Conservation (phyloP, 2,888 invertebrate genomes). For the Smittia aterrima region DNA sequence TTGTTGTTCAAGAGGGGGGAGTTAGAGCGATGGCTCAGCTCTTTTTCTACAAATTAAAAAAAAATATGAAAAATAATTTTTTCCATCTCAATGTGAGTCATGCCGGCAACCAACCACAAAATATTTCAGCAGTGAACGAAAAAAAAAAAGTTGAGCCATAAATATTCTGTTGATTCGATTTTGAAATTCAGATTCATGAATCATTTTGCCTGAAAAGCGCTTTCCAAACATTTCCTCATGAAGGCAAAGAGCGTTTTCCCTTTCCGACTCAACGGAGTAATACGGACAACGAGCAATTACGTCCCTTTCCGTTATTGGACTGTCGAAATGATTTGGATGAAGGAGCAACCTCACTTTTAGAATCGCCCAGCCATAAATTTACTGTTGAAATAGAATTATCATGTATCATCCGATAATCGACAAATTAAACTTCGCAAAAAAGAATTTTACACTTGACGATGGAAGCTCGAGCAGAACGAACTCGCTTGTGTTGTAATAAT, state of each 20-base stretch:
- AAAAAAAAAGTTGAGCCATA: slow-evolving; percentile 29
- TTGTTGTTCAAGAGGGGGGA: background rate
- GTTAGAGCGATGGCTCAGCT: background rate
- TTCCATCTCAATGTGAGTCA: background rate
- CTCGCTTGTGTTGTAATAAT: background rate
- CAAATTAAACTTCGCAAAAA: slow-evolving; percentile 11
- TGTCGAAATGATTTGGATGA: too few relatives aligned
- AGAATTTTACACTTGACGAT: background rate
- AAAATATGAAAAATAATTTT: background rate
- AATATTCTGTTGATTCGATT: slow-evolving; percentile 28
- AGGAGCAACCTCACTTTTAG: too few relatives aligned
- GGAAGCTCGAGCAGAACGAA: background rate
- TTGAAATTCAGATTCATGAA: background rate
- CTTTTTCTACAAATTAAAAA: slow-evolving; percentile 13
- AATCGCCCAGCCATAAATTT: too few relatives aligned
- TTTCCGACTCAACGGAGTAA: slow-evolving; percentile 10
- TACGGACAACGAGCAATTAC: too few relatives aligned
- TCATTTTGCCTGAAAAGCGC: slow-evolving; percentile 12
- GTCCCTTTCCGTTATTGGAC: too few relatives aligned
- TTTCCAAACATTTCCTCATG: background rate
- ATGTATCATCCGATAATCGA: slow-evolving; percentile 23
- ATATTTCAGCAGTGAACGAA: background rate
- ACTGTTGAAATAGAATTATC: slow-evolving; percentile 13
- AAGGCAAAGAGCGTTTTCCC: background rate
- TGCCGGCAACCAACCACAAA: background rate